A percentile compares a stretch with the other conserved stretches of the same genome.
Evolutionary conservation across 2,797 vertebrate species (phyloP).

Genomic region (Chelon auratus): DNA sequence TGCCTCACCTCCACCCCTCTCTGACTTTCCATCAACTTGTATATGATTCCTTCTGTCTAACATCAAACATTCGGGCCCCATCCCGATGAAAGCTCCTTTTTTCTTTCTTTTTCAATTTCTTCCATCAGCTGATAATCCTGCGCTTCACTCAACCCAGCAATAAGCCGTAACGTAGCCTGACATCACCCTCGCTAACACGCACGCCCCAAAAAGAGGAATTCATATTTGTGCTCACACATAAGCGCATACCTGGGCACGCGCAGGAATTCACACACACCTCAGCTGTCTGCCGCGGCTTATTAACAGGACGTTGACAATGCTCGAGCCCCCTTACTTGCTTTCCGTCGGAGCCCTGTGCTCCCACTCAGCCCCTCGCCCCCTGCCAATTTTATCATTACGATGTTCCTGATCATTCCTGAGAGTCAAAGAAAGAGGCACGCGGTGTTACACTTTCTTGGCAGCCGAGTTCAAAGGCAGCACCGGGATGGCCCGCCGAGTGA

Average conservation of each 20-base stretch:
- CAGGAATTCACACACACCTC: constrained; percentile 65
- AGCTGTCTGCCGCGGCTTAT: constrained; percentile 67
- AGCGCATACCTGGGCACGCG: constrained; percentile 15
- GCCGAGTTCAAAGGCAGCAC: constrained; percentile 78
- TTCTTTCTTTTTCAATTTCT: constrained; percentile 64
- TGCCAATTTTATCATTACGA: constrained; percentile 79
- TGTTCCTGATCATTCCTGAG: constrained; percentile 79
- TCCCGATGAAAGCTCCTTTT: constrained; percentile 76
- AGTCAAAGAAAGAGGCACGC: constrained; percentile 70
- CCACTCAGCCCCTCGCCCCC: constrained; percentile 62
- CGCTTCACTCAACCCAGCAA: constrained; percentile 81
- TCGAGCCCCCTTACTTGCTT: constrained; percentile 57
- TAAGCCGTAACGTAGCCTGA: constrained; percentile 77
- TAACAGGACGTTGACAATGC: constrained; percentile 81
- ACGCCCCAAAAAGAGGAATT: constrained; percentile 37
- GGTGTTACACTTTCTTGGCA: constrained; percentile 79
- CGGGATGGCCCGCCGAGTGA: constrained; percentile 64
- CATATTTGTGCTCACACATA: constrained; percentile 43
- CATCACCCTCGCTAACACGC: constrained; percentile 62
- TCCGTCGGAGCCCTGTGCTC: constrained; percentile 62
- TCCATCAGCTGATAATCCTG: constrained; percentile 70
- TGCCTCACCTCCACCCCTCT: constrained; percentile 24
- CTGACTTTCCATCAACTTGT: constrained; percentile 42
- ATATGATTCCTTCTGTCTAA: constrained; percentile 69
- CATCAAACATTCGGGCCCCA: constrained; percentile 78